A percentile compares a stretch with the other conserved stretches of the same genome.
phyloP scores from a whole-genome alignment of 2,888 invertebrate genomes.

The Acanthococcus lagerstroemiae region DNA sequence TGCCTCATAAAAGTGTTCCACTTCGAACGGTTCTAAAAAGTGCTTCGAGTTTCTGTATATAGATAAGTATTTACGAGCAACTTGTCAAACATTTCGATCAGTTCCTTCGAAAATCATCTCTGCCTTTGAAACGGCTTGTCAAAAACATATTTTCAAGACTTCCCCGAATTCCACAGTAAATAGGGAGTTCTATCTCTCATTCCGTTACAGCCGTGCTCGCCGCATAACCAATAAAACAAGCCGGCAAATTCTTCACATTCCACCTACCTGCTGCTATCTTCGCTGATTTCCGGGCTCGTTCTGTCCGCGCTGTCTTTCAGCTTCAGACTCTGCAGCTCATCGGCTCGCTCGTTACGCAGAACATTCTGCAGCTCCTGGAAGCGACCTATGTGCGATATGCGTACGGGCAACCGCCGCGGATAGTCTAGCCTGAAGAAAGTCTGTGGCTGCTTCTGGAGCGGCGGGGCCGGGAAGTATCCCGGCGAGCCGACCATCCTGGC shows the following conservation, averaged over 20 bases:
- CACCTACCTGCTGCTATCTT: background rate
- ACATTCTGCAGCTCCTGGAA: constrained; percentile 21
- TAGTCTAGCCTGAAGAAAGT: constrained; percentile 23
- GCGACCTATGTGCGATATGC: constrained; percentile 23
- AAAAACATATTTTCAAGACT: no score
- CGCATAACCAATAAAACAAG: no score
- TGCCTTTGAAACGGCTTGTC: no score
- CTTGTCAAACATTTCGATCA: no score
- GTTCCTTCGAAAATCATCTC: no score
- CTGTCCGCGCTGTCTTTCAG: constrained; percentile 5
- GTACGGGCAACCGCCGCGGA: constrained; percentile 8
- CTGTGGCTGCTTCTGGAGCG: background rate
- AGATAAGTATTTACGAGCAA: no score
- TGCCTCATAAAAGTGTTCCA: no score
- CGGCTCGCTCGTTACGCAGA: constrained; percentile 15
- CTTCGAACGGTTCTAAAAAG: no score
- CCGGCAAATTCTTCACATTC: background rate
- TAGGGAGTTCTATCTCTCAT: no score
- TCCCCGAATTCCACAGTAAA: no score
- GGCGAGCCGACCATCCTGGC: constrained; percentile 21
- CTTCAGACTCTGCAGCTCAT: constrained; percentile 7
- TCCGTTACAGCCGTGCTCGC: no score
- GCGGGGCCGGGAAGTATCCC: background rate
- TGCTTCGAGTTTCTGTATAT: no score
- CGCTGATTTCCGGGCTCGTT: background rate